These are phyloP conservation scores for Nasalis larvatus DNA, from an alignment of 2,113 vertebrate genomes.

Conservation along the genomic window DNA sequence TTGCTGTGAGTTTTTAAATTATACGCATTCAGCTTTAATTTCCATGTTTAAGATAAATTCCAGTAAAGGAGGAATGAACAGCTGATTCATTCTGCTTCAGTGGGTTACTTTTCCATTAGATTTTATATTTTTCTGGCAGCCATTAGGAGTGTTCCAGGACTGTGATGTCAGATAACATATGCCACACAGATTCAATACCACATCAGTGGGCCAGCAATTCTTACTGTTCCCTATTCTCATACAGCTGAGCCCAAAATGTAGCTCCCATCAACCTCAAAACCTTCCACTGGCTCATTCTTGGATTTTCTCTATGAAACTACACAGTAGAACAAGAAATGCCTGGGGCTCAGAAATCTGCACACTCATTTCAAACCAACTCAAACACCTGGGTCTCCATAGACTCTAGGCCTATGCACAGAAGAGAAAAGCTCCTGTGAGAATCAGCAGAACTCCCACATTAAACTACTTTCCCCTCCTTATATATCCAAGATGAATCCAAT, in stretches of 20 bases:
- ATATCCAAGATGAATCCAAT: neutral
- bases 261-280: neutral
- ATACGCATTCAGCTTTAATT: neutral
- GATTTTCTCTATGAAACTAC: neutral
- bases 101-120: neutral
- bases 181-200: neutral
- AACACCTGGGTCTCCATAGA: neutral
- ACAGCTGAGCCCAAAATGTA: neutral
- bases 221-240: neutral
- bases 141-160: neutral
- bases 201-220: neutral
- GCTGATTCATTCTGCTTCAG: neutral
- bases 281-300: neutral
- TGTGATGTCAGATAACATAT: neutral
- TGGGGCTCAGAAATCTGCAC: neutral
- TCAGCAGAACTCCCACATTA: neutral
- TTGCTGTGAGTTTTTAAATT: neutral
- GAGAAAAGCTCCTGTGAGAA: neutral
- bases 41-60: constrained; percentile 34
- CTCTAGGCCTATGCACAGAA: neutral
- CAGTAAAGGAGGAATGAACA: neutral
- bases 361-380: neutral
- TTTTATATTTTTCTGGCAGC: neutral
- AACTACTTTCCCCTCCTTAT: neutral
- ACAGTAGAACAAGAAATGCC: constrained; percentile 41